phyloP scores from a whole-genome alignment of 2,888 invertebrate species.

The Cantharis nigra region DNA sequence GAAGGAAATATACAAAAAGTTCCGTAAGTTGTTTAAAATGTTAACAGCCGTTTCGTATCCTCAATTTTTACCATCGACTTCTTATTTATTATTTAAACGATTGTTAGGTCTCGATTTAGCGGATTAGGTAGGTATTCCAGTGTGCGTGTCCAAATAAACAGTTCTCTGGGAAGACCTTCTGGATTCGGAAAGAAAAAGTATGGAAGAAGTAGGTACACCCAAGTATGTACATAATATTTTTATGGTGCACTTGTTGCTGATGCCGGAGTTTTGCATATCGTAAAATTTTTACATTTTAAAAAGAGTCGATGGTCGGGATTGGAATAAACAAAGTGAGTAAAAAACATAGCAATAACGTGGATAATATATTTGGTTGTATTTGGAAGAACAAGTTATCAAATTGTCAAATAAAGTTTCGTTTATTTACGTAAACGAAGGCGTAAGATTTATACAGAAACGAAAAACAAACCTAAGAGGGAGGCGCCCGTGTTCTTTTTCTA shows the following conservation, averaged over 20 bases:
- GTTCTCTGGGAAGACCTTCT: conserved; percentile 18
- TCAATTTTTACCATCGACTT: conserved; percentile 34
- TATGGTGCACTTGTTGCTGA: background rate
- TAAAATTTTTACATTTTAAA: background rate
- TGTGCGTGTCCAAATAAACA: conserved; percentile 25
- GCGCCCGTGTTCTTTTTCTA: conserved; percentile 28
- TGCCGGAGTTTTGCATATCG: background rate
- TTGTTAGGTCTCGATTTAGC: conserved; percentile 29
- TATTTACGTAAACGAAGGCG: conserved; percentile 4
- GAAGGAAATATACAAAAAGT: conserved; percentile 20
- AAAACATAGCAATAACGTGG: background rate
- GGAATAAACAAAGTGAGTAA: background rate
- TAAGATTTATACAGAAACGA: conserved; percentile 10
- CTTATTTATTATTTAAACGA: conserved; percentile 48
- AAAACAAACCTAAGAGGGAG: conserved; percentile 19
- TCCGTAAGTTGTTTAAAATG: conserved; percentile 23
- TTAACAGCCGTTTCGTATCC: conserved; percentile 43
- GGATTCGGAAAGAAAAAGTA: background rate
- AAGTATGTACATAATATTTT: background rate
- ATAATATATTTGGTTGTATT: background rate
- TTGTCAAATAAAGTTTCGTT: conserved; percentile 5
- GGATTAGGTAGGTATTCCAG: conserved; percentile 25
- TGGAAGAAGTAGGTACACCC: background rate
- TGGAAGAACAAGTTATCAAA: background rate
- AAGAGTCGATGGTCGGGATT: background rate